These are phyloP conservation scores for Thymelicus sylvestris DNA, from an alignment of 2,888 invertebrate species.

Conservation along the genomic window DNA sequence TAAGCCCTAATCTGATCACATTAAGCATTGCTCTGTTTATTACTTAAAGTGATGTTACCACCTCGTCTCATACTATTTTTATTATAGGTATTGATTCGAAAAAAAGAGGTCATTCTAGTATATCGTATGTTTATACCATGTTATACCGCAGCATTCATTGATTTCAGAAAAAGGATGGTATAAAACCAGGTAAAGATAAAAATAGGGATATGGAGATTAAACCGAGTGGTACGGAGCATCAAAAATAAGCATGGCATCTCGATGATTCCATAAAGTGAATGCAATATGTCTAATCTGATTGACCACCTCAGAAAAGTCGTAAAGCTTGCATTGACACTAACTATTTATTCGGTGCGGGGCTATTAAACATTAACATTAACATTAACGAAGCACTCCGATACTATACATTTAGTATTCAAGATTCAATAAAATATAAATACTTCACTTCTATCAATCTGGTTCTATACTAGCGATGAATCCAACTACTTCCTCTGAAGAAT, in stretches of 20 bases:
- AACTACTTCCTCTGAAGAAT: conserved; percentile 13
- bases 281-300: background rate
- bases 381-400: background rate
- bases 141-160: too few relatives aligned
- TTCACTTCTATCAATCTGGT: background rate
- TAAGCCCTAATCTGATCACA: too few relatives aligned
- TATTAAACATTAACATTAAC: background rate
- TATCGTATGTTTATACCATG: too few relatives aligned
- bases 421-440: conserved; percentile 3
- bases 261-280: background rate
- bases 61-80: too few relatives aligned
- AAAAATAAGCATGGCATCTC: background rate
- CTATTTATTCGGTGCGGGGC: background rate
- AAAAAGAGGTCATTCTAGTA: too few relatives aligned
- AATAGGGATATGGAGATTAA: background rate
- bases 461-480: background rate
- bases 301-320: conserved; percentile 2
- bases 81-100: too few relatives aligned
- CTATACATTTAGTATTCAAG: background rate
- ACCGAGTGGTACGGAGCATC: background rate
- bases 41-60: too few relatives aligned
- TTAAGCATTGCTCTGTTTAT: too few relatives aligned
- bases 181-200: too few relatives aligned
- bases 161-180: too few relatives aligned
- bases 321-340: background rate